Evolutionary conservation across 2,888 invertebrate species (phyloP), one percentile per base, ranked within the genome.

Genomic region (Epirrhoe tristata): DNA sequence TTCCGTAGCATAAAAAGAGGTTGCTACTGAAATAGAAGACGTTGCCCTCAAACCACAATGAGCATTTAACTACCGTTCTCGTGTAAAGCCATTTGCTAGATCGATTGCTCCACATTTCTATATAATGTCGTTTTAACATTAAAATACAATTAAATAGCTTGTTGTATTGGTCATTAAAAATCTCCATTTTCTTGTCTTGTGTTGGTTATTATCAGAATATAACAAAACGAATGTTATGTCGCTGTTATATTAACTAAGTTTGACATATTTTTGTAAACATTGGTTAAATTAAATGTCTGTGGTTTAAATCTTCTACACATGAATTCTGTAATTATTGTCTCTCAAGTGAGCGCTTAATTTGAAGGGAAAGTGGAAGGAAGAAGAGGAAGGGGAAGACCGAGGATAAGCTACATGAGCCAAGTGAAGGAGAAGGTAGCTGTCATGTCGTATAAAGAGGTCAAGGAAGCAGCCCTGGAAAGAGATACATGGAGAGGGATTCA

Each of bases 61-160:
- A 53, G 0, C 12, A 52, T 60, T 65, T 57, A 58, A 58, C 48
- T 48, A 52, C 56, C 46, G 48, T 43, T 12, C 14, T 59, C 24
- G 46, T 56, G 12, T 51, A 56, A 55, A 52, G 17, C 14, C 53
- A 32, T 60, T 60, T 57, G 39, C 36, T 50, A 31, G 17, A 51
- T 65, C n/a, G 53, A 58, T 62, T 31, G 59, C 46, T 62, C 57
- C 16, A 64, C 16, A 65, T 63, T 52, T 39, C 48, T 48, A 58
- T 34, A 51, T 59, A 53, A 60, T 24, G 31, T 58, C 52, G 54
- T 66, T 67, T 65, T 51, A 60, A 56, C 66, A 66, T 67, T 59
- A 63, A 63, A 67, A 55, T 63, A 36, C 56, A 63, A 67, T 71
- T 52, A 63, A 61, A 59, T 34, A 54, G 10, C 8, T 1, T 16